Base-by-base conservation (phyloP, 1,140 invertebrate species). In the Glossosoma conforme region DNA sequence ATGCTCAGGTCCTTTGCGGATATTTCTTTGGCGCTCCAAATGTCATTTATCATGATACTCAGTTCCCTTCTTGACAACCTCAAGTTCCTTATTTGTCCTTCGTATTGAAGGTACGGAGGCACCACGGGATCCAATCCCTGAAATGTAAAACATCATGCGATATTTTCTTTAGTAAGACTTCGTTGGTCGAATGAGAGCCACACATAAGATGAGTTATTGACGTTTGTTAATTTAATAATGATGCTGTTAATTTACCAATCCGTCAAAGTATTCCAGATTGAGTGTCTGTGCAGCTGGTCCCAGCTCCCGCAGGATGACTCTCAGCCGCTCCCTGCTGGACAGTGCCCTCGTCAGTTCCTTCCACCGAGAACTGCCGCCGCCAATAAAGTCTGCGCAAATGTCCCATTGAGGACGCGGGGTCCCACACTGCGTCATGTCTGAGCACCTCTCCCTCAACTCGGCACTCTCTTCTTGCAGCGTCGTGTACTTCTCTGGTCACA, bases 371-470 rank as follows among this genome's bases (percentile, higher is more conserved):
- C 63, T 54, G 0, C 72, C 72, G 0, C 72, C 72, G 1, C 68
- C 63, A 20, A 75, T 72, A 48, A 71, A 72, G 49, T 75, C 69
- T 0, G 64, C 70, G 37, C 72, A 75, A 2, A 70, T 54, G 3
- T 72, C 68, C 72, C 72, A 75, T 36, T 65, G 64, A 15, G 72
- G 72, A 1, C 72, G 61, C 1, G 72, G 72, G 0, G 71, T 74
- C 11, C 71, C 71, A 0, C 67, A 61, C 17, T 69, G 59, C 49
- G 72, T 69, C 46, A 75, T 44, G 37, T 73, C 71, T 2, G 60
- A 57, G 33, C 68, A 72, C 2, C 63, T 61, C 41, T 75, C 72
- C 48, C 65, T 69, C 6, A 58, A 60, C 24, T 72, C 70, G n/a
- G 52, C 51, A 9, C 70, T 38, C 44, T 74, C 70, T 43, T 74